A percentile compares a stretch with the other conserved stretches of the same genome.
Evolutionary conservation across 2,113 vertebrate species (phyloP).

Genomic region (Oxyruncus cristatus): DNA sequence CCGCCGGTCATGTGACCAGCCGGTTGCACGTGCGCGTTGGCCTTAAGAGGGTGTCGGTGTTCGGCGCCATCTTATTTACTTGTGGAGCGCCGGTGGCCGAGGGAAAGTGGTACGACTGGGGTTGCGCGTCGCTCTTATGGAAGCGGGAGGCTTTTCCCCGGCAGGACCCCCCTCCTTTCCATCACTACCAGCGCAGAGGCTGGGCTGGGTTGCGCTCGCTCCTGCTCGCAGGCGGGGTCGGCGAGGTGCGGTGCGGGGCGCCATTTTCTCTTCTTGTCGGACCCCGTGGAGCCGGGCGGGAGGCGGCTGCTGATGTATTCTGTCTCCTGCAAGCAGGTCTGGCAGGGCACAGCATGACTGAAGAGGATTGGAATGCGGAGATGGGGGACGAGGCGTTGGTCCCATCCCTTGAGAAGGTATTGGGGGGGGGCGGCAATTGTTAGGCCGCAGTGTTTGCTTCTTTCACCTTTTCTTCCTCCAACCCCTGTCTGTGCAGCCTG

Average conservation of each 20-base stretch:
- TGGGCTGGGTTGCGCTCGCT: fast-evolving
- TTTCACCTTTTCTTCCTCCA: fast-evolving
- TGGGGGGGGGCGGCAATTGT: fast-evolving
- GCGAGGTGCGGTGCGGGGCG: neutral
- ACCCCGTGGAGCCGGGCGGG: fast-evolving
- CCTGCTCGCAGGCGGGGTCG: too few species aligned
- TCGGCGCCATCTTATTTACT: fast-evolving
- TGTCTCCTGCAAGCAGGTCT: neutral
- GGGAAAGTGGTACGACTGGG: fast-evolving
- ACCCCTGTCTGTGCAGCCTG: fast-evolving
- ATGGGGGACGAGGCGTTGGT: neutral
- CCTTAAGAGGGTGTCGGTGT: fast-evolving
- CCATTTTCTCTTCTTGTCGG: neutral
- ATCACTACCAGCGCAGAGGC: neutral
- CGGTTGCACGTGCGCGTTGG: neutral
- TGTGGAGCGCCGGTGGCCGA: fast-evolving
- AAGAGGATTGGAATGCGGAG: constrained; percentile 71
- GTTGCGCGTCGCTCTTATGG: fast-evolving
- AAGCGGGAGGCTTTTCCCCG: fast-evolving
- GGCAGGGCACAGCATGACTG: neutral
- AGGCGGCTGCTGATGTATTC: fast-evolving
- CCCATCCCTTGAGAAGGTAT: neutral
- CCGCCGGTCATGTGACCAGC: neutral
- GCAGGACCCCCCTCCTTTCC: fast-evolving
- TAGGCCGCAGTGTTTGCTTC: neutral